A percentile compares a stretch with the other conserved stretches of the same genome.
These are phyloP conservation scores for Eupithecia centaureata DNA, from an alignment of 2,888 invertebrate species.

Conservation along the genomic window DNA sequence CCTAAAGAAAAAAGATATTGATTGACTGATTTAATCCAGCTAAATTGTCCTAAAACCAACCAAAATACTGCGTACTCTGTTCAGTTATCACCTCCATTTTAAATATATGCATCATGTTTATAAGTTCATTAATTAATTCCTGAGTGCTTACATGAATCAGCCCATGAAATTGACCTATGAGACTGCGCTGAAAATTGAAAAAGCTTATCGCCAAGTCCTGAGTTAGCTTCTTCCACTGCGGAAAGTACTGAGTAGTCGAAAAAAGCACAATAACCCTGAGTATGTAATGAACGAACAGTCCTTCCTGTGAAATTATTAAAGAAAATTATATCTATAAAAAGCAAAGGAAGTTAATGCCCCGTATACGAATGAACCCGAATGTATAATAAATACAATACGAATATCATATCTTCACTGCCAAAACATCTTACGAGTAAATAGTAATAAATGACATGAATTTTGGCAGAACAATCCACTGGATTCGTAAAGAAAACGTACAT, in stretches of 20 bases:
- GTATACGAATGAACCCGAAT: neutral
- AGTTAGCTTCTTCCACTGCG: too few relatives aligned
- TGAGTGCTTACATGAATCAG: slow-evolving; percentile 19
- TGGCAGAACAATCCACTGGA: neutral
- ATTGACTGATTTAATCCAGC: neutral
- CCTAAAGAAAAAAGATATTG: too few relatives aligned
- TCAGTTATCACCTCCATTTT: slow-evolving; percentile 27
- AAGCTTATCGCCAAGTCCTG: neutral
- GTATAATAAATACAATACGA: too few relatives aligned
- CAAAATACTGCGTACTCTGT: too few relatives aligned
- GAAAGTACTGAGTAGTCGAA: neutral
- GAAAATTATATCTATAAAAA: neutral
- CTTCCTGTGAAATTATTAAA: neutral
- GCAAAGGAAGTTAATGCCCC: neutral
- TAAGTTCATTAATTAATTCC: slow-evolving; percentile 38
- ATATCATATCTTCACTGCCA: neutral
- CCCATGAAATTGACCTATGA: slow-evolving; percentile 14
- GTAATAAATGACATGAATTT: slow-evolving; percentile 1
- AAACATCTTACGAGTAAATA: neutral
- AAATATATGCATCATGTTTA: slow-evolving; percentile 22
- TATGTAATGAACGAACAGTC: too few relatives aligned
- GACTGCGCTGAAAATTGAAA: neutral
- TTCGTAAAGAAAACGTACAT: slow-evolving; percentile 8
- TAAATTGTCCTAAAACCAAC: slow-evolving; percentile 12
- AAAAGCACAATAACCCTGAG: neutral